phyloP scores from a whole-genome alignment of 2,113 vertebrate species.

The Lontra canadensis region DNA sequence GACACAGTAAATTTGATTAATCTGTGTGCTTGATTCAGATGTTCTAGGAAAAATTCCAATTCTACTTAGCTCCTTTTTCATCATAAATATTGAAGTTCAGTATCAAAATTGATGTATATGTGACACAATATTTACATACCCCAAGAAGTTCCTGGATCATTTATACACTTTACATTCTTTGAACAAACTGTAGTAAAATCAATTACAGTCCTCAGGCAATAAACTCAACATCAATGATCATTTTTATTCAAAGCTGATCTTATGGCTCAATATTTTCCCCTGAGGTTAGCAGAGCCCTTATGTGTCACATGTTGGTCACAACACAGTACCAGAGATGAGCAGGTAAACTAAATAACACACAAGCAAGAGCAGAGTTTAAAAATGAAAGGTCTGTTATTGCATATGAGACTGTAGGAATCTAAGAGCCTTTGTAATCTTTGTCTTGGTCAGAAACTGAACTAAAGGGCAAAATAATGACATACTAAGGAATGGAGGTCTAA shows the following conservation, averaged over 20 bases:
- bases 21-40: constrained; percentile 60
- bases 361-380: neutral
- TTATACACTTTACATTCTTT: constrained; percentile 33
- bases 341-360: neutral
- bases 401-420: neutral
- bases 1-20: constrained; percentile 75
- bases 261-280: neutral
- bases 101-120: constrained; percentile 61
- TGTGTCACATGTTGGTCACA: neutral
- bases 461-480: neutral
- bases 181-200: constrained; percentile 61
- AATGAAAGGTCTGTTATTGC: neutral
- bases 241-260: constrained; percentile 28
- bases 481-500: neutral
- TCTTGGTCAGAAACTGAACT: neutral
- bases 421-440: neutral
- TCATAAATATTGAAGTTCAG: constrained; percentile 74
- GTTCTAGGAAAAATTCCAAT: constrained; percentile 77
- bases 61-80: constrained; percentile 61
- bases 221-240: neutral
- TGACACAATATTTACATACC: constrained; percentile 62
- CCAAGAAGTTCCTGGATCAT: constrained; percentile 55
- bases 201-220: constrained; percentile 44
- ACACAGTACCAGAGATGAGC: neutral
- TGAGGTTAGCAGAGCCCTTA: neutral